Evolutionary conservation across 2,797 vertebrate species (phyloP), one percentile per base, ranked within the genome.

Genomic region (Dicrostonyx torquatus): DNA sequence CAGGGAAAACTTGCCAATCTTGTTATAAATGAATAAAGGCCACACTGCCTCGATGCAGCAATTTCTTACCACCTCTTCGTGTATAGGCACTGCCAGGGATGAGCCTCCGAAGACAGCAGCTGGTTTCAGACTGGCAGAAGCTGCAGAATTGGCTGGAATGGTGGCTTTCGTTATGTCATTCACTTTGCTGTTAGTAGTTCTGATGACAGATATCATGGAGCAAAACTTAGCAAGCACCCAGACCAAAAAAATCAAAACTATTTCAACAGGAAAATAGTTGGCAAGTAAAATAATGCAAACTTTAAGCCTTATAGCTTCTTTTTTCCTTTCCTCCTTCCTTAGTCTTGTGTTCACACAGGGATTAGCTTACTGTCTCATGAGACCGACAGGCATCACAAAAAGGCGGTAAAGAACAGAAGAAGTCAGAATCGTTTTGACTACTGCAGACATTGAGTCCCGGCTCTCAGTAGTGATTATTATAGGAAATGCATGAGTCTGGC

Each of bases 401-500:
- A 93, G 66, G 66, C 13, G 78, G 24, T 85, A 64, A 87, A 95
- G 45, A 17, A n/a, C 45, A 17, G 17, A 62, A 62, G 76, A 95
- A 93, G 76, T 53, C 22, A 86, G 90, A 48, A 89, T 75, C 48
- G 77, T 68, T 94, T 95, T 89, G 15, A 34, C 72, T 24, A 66
- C 77, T 66, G 43, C 26, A 90, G 80, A 82, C 84, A 72, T 77
- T 34, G n/a, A 29, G 75, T 89, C 91, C 89, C 83, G 40, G 76
- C 96, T 94, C 50, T 45, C 60, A 87, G 26, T 34, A 93, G 78
- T 94, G 94, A 96, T 89, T 66, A 89, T 53, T 53, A n/a, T 2
- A 29, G 60, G 82, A 85, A 93, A 96, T 37, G 62, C n/a, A 31
- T 58, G 45, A 26, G 50, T 90, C 68, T 86, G 87, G 72, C 75